These are phyloP conservation scores for Genyomyrus donnyi DNA, from an alignment of 2,113 vertebrate genomes.

Conservation along the genomic window DNA sequence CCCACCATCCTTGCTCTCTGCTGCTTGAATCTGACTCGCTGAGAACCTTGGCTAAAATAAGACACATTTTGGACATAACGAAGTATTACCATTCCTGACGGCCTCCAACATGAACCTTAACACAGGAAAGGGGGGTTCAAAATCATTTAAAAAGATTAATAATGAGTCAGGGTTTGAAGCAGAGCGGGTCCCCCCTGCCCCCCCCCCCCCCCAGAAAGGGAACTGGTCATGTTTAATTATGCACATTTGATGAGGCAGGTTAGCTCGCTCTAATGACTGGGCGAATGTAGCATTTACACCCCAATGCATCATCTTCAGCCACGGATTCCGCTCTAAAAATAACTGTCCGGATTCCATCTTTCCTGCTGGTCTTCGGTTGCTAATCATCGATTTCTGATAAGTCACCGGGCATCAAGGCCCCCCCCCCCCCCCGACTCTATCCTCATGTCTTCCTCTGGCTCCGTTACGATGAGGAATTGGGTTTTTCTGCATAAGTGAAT, in stretches of 20 bases:
- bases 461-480: neutral
- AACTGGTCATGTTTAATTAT: constrained; percentile 4
- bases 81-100: neutral
- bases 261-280: neutral
- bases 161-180: constrained; percentile 16
- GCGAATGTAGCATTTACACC: neutral
- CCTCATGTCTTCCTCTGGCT: constrained; percentile 16
- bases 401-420: neutral
- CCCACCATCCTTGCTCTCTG: neutral
- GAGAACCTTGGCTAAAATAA: neutral
- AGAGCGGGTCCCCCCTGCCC: neutral
- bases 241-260: neutral
- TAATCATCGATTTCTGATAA: neutral
- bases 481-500: neutral
- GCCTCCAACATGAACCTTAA: neutral
- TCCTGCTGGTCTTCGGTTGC: neutral
- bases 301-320: neutral
- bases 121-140: neutral
- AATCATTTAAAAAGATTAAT: constrained; percentile 3
- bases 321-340: neutral
- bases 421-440: neutral
- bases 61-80: neutral
- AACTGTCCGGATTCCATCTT: neutral
- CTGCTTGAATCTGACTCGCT: neutral
- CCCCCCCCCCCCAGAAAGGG: neutral